Evolutionary conservation across 2,113 vertebrate genomes (phyloP), one percentile per base, ranked within the genome.

Genomic region (Cyanoramphus novaezelandiae): DNA sequence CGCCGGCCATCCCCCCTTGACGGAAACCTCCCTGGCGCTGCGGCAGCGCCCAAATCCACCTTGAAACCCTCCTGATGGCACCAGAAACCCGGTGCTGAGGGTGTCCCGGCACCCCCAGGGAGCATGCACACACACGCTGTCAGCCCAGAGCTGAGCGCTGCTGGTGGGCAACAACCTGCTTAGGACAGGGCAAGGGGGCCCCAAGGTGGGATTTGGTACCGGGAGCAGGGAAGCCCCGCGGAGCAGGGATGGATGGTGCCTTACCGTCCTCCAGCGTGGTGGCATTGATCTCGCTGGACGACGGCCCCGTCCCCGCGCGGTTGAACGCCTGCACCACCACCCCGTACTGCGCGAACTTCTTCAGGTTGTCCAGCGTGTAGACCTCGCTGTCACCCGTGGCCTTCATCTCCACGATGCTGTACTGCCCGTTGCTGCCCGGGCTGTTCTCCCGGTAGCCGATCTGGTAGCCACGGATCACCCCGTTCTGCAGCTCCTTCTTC

Each of bases 341-440:
- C 13, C 99, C 99, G 3, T 99, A 99, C 93, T 99, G 99, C 17
- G 99, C 99, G 15, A 99, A 99, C 97, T 99, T 99, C 98, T 99
- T 99, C 78, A 99, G 98, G 97, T 99, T 99, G 98, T 99, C 99
- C 95, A 99, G 97, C 2, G 99, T 99, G 98, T 99, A 99, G 52
- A 99, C 99, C 96, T 99, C 99, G 1, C 98, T 99, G 98, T 99
- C 99, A 0, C 99, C 99, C 0, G 99, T 99, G 46, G 99, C 99
- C 92, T 99, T 99, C 99, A 99, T 99, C 97, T 99, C 99, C 97
- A 99, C 99, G 3, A 99, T 99, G 97, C 99, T 99, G 98, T 99
- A 99, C 95, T 99, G 99, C 59, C 99, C 99, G 0, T 98, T 99
- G 98, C 99, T 99, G 96, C 99, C 99, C 0, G 99, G 99, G 63